phyloP scores from a whole-genome alignment of 2,113 vertebrate species.

The Campylomormyrus numenius region DNA sequence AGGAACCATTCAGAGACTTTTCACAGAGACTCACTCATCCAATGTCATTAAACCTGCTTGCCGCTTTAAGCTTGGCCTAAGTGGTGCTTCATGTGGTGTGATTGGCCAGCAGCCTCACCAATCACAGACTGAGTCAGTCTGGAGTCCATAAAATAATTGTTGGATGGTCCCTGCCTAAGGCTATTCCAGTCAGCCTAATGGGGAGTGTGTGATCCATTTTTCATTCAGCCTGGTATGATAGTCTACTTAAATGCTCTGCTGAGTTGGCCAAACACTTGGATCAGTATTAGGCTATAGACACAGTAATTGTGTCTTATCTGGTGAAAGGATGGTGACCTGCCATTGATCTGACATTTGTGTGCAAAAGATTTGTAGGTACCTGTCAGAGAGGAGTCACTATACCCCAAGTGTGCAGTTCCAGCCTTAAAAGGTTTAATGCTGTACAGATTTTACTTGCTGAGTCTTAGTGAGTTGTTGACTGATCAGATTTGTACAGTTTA shows the following conservation, averaged over 20 bases:
- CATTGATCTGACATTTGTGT: not conserved
- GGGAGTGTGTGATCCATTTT: not conserved
- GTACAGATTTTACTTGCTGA: not conserved
- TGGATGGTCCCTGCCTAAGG: not conserved
- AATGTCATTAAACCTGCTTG: not conserved
- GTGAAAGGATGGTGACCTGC: not conserved
- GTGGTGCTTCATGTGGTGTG: not conserved
- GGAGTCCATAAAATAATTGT: not conserved
- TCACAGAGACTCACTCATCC: not conserved
- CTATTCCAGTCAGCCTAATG: not conserved
- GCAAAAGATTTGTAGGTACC: not conserved
- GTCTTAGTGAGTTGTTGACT: not conserved
- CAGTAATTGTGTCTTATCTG: not conserved
- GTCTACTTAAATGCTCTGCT: not conserved
- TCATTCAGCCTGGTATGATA: not conserved
- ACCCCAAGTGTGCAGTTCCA: not conserved
- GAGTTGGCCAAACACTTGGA: not conserved
- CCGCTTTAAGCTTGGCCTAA: not conserved
- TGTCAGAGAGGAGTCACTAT: not conserved
- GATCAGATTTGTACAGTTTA: not conserved
- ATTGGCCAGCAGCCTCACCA: not conserved
- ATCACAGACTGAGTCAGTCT: not conserved
- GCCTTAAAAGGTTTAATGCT: not conserved
- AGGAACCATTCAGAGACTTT: not conserved
- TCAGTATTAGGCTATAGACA: not conserved